Conservation (phyloP, 2,113 vertebrate species). For the Pyrgilauda ruficollis region DNA sequence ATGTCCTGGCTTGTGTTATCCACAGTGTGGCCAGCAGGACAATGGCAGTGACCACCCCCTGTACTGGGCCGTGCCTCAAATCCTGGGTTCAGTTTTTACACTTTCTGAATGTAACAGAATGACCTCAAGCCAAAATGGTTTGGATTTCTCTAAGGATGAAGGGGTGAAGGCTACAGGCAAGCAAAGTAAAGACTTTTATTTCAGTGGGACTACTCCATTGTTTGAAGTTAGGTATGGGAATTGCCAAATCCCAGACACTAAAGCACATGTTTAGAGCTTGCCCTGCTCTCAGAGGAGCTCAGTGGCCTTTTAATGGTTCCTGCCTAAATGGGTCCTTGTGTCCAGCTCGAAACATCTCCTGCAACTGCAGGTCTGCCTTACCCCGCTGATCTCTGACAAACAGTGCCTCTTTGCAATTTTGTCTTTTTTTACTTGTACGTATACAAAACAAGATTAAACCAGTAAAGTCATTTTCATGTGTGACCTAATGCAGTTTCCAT, state of each 20-base stretch:
- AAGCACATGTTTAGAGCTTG: neutral
- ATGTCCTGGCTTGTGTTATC: neutral
- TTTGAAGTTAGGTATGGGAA: neutral
- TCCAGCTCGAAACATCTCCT: neutral
- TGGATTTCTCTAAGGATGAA: neutral
- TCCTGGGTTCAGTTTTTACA: neutral
- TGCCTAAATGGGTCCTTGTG: neutral
- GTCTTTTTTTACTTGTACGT: neutral
- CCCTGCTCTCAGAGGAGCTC: neutral
- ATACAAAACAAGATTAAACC: neutral
- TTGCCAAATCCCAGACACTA: neutral
- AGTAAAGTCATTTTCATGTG: neutral
- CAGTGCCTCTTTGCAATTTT: rapidly evolving
- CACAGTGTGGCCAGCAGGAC: neutral
- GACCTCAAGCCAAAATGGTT: neutral
- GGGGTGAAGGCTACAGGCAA: neutral
- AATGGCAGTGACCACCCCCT: neutral
- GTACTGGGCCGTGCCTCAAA: rapidly evolving
- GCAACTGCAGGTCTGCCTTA: neutral
- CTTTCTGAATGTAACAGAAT: neutral
- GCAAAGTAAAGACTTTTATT: neutral
- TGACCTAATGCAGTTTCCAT: conserved; percentile 7
- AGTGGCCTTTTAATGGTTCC: neutral
- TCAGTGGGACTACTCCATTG: neutral
- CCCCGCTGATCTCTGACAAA: neutral